phyloP scores from a whole-genome alignment of 2,797 vertebrate genomes.

The Myoxocephalus aenaeus region DNA sequence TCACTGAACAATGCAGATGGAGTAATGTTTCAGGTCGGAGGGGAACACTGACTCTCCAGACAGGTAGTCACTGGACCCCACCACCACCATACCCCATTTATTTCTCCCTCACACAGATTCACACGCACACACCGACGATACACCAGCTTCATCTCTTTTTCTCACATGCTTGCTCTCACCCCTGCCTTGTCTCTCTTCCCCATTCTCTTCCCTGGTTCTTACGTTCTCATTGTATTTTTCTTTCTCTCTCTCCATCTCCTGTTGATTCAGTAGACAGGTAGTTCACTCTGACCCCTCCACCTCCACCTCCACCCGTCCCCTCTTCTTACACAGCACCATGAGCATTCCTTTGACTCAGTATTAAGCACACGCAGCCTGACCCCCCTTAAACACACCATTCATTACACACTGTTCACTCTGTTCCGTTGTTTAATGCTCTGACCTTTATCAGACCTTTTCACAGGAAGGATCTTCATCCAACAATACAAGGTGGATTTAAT shows the following conservation, averaged over 20 bases:
- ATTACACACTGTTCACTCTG: constrained; percentile 56
- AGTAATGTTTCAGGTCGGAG: constrained; percentile 89
- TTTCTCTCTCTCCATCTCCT: constrained; percentile 62
- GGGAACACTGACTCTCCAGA: constrained; percentile 87
- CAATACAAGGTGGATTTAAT: constrained; percentile 42
- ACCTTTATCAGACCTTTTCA: constrained; percentile 59
- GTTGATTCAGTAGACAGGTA: constrained; percentile 68
- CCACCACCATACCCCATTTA: constrained; percentile 27
- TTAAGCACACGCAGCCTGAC: constrained; percentile 76
- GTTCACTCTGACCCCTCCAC: constrained; percentile 63
- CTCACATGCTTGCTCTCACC: constrained; percentile 50
- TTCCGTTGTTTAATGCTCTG: constrained; percentile 58
- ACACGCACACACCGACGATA: constrained; percentile 8
- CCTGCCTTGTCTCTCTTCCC: constrained; percentile 29
- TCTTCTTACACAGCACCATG: constrained; percentile 52
- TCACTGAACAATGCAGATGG: constrained; percentile 90
- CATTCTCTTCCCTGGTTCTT: constrained; percentile 21
- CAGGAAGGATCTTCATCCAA: constrained; percentile 28
- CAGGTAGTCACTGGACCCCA: constrained; percentile 61
- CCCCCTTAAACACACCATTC: constrained; percentile 58
- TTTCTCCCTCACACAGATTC: constrained; percentile 26
- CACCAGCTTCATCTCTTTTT: constrained; percentile 35
- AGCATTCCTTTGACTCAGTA: constrained; percentile 81
- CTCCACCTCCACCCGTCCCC: constrained; percentile 48
- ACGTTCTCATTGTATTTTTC: constrained; percentile 56